phyloP scores from a whole-genome alignment of 2,797 vertebrate genomes.

The Acanthis flammea region DNA sequence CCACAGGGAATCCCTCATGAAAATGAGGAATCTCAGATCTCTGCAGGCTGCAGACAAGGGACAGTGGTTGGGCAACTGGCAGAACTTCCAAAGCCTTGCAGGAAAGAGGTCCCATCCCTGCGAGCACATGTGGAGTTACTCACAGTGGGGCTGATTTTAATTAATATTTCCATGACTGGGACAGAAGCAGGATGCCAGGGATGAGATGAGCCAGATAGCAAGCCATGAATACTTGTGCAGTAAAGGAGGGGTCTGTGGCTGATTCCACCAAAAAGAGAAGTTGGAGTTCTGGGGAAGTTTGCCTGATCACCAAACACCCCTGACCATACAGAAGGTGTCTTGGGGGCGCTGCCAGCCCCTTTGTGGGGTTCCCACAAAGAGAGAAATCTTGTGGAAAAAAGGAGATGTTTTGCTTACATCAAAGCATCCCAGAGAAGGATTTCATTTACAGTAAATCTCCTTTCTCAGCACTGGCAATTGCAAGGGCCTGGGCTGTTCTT shows the following conservation, averaged over 20 bases:
- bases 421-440: not conserved
- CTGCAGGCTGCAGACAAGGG: not conserved
- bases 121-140: not conserved
- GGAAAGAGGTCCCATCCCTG: not conserved
- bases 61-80: not conserved
- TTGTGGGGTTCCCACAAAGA: not conserved
- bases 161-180: not conserved
- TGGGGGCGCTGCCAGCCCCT: not conserved
- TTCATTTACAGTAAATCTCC: not conserved
- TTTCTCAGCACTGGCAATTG: not conserved
- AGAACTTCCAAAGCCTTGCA: not conserved
- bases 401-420: not conserved
- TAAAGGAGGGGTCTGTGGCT: not conserved
- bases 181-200: not conserved
- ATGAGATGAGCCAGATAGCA: not conserved
- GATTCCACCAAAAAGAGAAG: not conserved
- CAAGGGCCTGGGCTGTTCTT: not conserved
- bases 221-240: not conserved
- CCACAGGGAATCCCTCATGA: not conserved
- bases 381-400: not conserved
- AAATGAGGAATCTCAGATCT: not conserved
- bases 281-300: not conserved
- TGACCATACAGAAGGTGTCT: not conserved
- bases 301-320: accelerated
- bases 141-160: not conserved